Base-by-base conservation (phyloP, 1,140 invertebrate species). In the Cepaea nemoralis region DNA sequence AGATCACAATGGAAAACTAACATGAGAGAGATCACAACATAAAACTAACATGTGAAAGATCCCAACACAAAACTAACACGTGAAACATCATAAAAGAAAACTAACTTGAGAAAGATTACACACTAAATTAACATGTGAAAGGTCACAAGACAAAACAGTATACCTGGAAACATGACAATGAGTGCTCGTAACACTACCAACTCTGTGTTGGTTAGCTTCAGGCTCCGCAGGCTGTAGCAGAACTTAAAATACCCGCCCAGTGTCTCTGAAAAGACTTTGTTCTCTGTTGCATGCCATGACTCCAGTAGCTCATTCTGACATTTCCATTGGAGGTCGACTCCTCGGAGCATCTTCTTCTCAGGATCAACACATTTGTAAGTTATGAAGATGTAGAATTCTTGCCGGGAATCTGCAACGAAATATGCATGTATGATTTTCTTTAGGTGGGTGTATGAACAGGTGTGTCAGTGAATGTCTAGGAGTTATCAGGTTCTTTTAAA, bases 91-190 rank as follows among this genome's bases (percentile, higher is more conserved):
- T n/a, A n/a, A n/a, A n/a, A n/a, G n/a, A n/a, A n/a, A n/a, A n/a
- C n/a, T n/a, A n/a, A n/a, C n/a, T n/a, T n/a, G n/a, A n/a, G n/a
- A n/a, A n/a, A n/a, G n/a, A n/a, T n/a, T n/a, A n/a, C n/a, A n/a
- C n/a, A n/a, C n/a, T n/a, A n/a, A n/a, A n/a, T n/a, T n/a, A n/a
- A n/a, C n/a, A n/a, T n/a, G n/a, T n/a, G n/a, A n/a, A n/a, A n/a
- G n/a, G n/a, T n/a, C n/a, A n/a, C n/a, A n/a, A n/a, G n/a, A n/a
- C n/a, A n/a, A n/a, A 45, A 40, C 16, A 73, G 12, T 42, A 8
- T 35, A 76, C 74, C 74, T 55, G 74, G 74, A 10, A 48, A 33
- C 74, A 76, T 76, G 40, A 76, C 45, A 31, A 76, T 37, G 39
- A 76, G 42, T 3, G 74, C 55, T 37, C 45, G 55, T 27, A 76